These are phyloP conservation scores for Ancistrus triradiatus DNA, from an alignment of 2,113 vertebrate genomes.

Conservation along the genomic window DNA sequence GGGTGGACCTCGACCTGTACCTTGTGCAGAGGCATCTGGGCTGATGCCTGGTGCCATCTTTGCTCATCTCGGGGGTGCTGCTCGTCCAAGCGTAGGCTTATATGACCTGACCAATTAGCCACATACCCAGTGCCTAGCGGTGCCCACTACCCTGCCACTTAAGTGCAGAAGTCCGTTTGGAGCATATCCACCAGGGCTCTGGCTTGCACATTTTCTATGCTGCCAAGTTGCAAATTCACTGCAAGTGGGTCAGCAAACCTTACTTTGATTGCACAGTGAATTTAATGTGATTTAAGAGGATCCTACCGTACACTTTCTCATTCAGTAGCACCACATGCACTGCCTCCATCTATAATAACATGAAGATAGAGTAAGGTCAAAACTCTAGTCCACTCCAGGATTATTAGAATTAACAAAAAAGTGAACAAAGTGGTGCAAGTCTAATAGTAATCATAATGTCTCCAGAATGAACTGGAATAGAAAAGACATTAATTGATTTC, in stretches of 20 bases:
- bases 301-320: too few relatives aligned
- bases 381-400: too few relatives aligned
- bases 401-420: too few relatives aligned
- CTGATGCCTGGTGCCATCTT: conserved; percentile 53
- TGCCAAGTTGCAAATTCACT: conserved; percentile 3
- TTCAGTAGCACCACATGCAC: too few relatives aligned
- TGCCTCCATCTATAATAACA: too few relatives aligned
- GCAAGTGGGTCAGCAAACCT: conserved; percentile 34
- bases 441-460: too few relatives aligned
- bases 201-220: conserved; percentile 7
- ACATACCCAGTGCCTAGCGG: conserved; percentile 63
- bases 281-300: too few relatives aligned
- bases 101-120: conserved; percentile 79
- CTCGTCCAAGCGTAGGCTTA: conserved; percentile 67
- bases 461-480: too few relatives aligned
- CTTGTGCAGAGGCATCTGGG: conserved; percentile 69
- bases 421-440: too few relatives aligned
- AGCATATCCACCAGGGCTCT: conserved; percentile 12
- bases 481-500: too few relatives aligned
- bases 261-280: neutral
- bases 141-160: conserved; percentile 31
- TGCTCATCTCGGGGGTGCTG: conserved; percentile 57
- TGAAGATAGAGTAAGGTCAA: too few relatives aligned
- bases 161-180: conserved; percentile 1
- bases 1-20: conserved; percentile 45